phyloP scores from a whole-genome alignment of 2,888 invertebrate genomes.

The Chrysodeixis includens region DNA sequence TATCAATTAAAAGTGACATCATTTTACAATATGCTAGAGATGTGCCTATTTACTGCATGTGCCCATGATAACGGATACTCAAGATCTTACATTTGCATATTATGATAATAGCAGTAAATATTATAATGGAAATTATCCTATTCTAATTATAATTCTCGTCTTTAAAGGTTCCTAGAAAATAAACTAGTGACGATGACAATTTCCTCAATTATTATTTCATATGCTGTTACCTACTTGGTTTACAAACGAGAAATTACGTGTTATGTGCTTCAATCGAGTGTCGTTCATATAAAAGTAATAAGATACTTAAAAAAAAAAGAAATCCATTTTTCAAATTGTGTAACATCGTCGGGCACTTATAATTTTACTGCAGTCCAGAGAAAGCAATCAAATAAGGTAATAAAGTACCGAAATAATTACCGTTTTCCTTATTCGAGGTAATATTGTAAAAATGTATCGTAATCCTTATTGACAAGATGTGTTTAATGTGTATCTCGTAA shows the following conservation, averaged over 20 bases:
- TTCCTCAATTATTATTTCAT: no score
- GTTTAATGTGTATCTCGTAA: background rate
- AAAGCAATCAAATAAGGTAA: background rate
- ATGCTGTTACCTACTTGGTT: no score
- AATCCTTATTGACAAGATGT: background rate
- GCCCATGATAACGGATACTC: conserved; percentile 23
- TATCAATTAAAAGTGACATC: conserved; percentile 18
- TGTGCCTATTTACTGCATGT: conserved; percentile 15
- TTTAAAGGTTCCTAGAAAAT: no score
- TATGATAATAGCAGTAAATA: conserved; percentile 5
- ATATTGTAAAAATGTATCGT: background rate
- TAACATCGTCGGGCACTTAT: background rate
- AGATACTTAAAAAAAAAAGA: background rate
- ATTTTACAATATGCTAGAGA: conserved; percentile 1
- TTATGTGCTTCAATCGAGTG: no score
- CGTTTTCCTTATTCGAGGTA: background rate
- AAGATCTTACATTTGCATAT: background rate
- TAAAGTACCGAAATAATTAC: background rate
- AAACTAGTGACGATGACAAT: no score
- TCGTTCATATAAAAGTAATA: no score
- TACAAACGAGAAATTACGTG: no score
- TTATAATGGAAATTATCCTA: conserved; percentile 18
- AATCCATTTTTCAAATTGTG: background rate
- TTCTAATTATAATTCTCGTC: background rate
- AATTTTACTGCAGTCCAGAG: background rate